Percentiles rank a stretch among this genome's conserved stretches.
These are phyloP conservation scores for Elephas maximus DNA, from an alignment of 2,113 vertebrate species.

Conservation along the genomic window DNA sequence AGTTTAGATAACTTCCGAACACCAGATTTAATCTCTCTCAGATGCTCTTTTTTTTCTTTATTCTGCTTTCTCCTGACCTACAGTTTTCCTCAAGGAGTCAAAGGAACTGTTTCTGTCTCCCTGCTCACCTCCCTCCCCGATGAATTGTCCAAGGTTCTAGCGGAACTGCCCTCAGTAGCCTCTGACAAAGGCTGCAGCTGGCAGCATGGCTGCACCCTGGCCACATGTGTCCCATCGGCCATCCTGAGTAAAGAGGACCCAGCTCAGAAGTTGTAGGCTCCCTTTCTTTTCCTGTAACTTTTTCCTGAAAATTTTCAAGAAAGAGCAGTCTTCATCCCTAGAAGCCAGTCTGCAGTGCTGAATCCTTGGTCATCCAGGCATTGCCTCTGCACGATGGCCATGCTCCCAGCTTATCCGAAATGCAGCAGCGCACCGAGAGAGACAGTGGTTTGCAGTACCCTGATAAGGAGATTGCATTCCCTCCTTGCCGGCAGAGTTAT, in stretches of 20 bases:
- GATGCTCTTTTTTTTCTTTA: neutral
- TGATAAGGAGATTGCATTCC: conserved; percentile 65
- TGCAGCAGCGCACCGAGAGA: neutral
- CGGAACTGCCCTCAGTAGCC: neutral
- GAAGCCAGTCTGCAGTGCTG: neutral
- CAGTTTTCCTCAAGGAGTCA: conserved; percentile 42
- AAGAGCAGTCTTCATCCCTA: neutral
- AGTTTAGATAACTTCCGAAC: neutral
- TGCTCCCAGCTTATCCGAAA: neutral
- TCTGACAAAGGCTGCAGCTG: neutral
- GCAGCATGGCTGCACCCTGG: neutral
- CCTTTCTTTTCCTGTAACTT: neutral
- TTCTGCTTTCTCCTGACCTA: conserved; percentile 46
- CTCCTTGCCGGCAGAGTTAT: conserved; percentile 65
- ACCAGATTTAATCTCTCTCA: neutral
- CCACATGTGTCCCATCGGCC: neutral
- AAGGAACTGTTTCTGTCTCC: neutral
- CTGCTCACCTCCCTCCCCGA: neutral
- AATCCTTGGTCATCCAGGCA: neutral
- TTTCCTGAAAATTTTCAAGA: conserved; percentile 45
- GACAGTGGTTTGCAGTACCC: conserved; percentile 41
- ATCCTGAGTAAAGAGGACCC: neutral
- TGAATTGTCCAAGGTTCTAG: neutral
- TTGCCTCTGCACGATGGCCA: neutral
- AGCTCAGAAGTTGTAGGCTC: neutral